A percentile compares a stretch with the other conserved stretches of the same genome.
These are phyloP conservation scores for Erpornis zantholeuca DNA, from an alignment of 2,113 vertebrate species.

Conservation along the genomic window DNA sequence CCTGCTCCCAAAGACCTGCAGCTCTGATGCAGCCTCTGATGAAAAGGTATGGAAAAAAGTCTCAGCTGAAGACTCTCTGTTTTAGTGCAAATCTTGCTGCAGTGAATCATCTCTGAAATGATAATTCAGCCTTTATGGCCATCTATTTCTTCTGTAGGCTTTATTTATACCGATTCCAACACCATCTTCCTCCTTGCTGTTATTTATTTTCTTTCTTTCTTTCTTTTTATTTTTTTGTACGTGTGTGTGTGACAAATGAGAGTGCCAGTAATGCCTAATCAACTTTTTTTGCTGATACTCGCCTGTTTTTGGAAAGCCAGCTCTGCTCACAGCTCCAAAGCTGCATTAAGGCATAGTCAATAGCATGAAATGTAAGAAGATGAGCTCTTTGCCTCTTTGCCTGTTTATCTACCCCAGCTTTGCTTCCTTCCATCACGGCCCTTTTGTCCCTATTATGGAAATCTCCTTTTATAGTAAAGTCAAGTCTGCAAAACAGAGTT, in stretches of 20 bases:
- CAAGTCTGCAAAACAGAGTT: neutral
- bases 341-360: neutral
- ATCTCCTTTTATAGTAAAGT: neutral
- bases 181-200: neutral
- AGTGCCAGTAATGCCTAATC: neutral
- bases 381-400: neutral
- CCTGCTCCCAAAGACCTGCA: neutral
- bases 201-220: neutral
- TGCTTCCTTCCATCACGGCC: neutral
- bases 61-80: neutral
- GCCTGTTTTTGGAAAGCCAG: neutral
- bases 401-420: neutral
- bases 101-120: neutral
- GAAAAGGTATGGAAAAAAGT: constrained; percentile 29
- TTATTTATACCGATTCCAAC: neutral
- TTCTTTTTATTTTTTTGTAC: rapidly evolving
- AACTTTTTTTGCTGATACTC: neutral
- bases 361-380: neutral
- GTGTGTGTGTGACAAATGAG: neutral
- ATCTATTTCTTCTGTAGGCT: neutral
- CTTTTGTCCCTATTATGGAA: neutral
- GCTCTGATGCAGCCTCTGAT: neutral
- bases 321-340: neutral
- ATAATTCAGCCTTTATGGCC: neutral
- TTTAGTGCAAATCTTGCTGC: neutral